A percentile compares a stretch with the other conserved stretches of the same genome.
phyloP scores from a whole-genome alignment of 2,888 invertebrate species.

The Prenolepis imparis region DNA sequence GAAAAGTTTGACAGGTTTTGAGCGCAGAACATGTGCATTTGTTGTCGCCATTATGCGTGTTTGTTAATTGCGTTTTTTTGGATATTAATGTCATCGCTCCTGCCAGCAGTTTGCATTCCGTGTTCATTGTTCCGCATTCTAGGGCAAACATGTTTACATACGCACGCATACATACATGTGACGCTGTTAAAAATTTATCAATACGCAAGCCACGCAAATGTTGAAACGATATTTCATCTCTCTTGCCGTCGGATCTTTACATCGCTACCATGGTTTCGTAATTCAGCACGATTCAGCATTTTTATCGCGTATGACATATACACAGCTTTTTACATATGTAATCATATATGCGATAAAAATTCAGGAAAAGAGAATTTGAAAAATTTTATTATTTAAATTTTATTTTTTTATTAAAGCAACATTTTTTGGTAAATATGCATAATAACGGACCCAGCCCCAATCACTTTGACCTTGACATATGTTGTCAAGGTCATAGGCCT shows the following conservation, averaged over 20 bases:
- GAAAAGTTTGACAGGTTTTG: conserved; percentile 16
- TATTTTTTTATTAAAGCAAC: not conserved
- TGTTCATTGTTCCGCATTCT: conserved; percentile 23
- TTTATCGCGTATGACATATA: not conserved
- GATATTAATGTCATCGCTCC: conserved; percentile 77
- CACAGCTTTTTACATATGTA: not conserved
- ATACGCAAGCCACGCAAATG: conserved; percentile 22
- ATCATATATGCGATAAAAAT: not conserved
- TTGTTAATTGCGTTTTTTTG: conserved; percentile 80
- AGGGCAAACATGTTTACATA: not conserved
- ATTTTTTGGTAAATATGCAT: too few species aligned
- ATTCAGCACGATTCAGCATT: not conserved
- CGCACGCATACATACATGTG: not conserved
- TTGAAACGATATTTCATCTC: conserved; percentile 26
- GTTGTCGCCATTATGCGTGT: conserved; percentile 48
- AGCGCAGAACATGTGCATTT: conserved; percentile 14
- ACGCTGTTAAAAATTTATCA: conserved; percentile 48
- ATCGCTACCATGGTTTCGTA: conserved; percentile 14
- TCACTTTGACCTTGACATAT: too few species aligned
- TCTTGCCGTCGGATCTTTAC: conserved; percentile 1
- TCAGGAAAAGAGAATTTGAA: not conserved
- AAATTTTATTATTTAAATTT: conserved; percentile 16
- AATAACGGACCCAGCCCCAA: too few species aligned
- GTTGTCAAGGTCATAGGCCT: too few species aligned
- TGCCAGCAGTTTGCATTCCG: conserved; percentile 2